Evolutionary conservation across 2,888 invertebrate genomes (phyloP).

Genomic region (Fragum whitleyi): DNA sequence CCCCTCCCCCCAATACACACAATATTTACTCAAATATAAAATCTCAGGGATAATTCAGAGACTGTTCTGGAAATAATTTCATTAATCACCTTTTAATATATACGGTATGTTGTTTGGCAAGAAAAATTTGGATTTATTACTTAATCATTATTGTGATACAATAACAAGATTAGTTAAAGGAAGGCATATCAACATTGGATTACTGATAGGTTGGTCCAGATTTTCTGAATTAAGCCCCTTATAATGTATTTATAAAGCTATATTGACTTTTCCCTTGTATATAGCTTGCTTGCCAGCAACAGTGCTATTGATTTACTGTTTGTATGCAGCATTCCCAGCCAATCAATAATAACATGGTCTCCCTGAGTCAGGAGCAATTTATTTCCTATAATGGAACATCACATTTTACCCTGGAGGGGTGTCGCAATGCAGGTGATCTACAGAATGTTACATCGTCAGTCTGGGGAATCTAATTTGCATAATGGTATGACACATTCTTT

Average conservation of each 20-base stretch:
- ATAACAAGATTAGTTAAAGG: too few relatives aligned
- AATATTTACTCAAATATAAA: too few relatives aligned
- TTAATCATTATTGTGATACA: too few relatives aligned
- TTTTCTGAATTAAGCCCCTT: neutral
- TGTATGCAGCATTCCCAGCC: slow-evolving; percentile 17
- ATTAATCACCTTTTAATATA: too few relatives aligned
- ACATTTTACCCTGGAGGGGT: slow-evolving; percentile 26
- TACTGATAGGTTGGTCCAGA: neutral
- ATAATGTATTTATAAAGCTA: slow-evolving; percentile 17
- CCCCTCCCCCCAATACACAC: too few relatives aligned
- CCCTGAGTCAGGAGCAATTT: slow-evolving; percentile 24
- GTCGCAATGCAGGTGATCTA: slow-evolving; percentile 25
- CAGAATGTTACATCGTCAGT: slow-evolving; percentile 1
- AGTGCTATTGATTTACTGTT: slow-evolving; percentile 28
- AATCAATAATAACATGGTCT: slow-evolving; percentile 28
- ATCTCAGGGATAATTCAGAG: too few relatives aligned
- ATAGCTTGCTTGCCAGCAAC: neutral
- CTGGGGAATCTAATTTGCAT: slow-evolving; percentile 38
- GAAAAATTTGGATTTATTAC: too few relatives aligned
- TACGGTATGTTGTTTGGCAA: too few relatives aligned
- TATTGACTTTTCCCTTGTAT: slow-evolving; percentile 23
- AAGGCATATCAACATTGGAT: too few relatives aligned
- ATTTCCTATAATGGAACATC: slow-evolving; percentile 22
- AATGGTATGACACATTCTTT: slow-evolving; percentile 32
- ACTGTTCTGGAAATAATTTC: too few relatives aligned